These are phyloP conservation scores for Sitta carolinensis DNA, from an alignment of 2,797 vertebrate species.

Conservation along the genomic window DNA sequence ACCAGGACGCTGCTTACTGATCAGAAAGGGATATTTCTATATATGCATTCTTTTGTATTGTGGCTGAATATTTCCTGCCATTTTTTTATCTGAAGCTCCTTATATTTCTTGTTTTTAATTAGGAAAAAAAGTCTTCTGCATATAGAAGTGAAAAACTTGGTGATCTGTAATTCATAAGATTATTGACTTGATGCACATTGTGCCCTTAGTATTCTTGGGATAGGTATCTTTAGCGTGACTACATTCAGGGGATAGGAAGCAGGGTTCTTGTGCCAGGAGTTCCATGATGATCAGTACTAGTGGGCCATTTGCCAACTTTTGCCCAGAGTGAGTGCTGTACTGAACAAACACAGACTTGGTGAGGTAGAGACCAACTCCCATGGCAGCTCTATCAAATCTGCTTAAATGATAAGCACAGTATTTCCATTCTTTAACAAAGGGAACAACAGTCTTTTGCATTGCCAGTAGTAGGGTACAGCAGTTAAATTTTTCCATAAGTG, in stretches of 20 bases:
- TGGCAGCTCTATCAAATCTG: neutral
- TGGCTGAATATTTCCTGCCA: neutral
- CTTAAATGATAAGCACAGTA: neutral
- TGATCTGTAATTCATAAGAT: neutral
- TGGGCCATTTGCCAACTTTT: neutral
- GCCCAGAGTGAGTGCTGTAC: neutral
- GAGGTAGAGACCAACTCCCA: neutral
- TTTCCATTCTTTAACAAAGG: neutral
- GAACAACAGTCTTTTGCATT: neutral
- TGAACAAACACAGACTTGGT: rapidly evolving
- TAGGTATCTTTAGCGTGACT: neutral
- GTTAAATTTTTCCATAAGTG: neutral
- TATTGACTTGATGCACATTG: neutral
- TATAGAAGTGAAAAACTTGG: neutral
- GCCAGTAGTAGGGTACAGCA: neutral
- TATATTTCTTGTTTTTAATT: neutral
- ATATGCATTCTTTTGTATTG: neutral
- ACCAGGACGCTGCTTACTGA: neutral
- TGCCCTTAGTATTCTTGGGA: neutral
- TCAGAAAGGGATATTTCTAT: neutral
- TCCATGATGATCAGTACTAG: neutral
- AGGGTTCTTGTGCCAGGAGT: neutral
- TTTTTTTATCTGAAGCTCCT: neutral
- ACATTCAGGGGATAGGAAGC: neutral
- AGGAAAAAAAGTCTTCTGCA: neutral